These are phyloP conservation scores for Cacatua alba DNA, from an alignment of 2,113 vertebrate genomes.

Conservation along the genomic window DNA sequence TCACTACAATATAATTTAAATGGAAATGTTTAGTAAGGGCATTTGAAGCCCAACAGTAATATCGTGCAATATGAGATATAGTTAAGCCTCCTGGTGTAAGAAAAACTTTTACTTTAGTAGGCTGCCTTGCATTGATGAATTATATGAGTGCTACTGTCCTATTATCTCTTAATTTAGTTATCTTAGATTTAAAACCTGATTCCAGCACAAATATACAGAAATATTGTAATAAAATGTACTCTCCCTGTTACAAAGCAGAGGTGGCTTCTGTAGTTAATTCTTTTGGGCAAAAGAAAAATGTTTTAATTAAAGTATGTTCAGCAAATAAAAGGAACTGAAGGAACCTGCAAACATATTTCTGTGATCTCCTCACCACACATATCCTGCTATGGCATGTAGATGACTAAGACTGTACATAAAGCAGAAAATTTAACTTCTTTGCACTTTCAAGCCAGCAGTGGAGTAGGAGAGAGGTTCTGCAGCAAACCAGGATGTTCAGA, in stretches of 20 bases:
- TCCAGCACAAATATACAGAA: background rate
- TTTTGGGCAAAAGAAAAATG: background rate
- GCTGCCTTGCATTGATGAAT: background rate
- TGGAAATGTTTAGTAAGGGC: background rate
- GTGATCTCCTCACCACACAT: background rate
- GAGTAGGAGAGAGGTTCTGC: background rate
- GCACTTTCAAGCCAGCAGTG: background rate
- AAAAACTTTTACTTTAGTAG: background rate
- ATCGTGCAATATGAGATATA: background rate
- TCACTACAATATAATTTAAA: background rate
- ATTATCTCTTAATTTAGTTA: background rate
- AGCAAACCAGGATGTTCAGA: background rate
- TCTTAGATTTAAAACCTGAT: background rate
- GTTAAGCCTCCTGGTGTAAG: background rate
- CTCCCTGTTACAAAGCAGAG: background rate
- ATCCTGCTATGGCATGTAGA: background rate
- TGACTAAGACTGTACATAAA: background rate
- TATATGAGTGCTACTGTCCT: background rate
- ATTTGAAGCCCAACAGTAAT: background rate
- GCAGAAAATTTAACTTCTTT: background rate
- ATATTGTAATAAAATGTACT: background rate
- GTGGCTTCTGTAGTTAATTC: background rate
- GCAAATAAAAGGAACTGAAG: background rate
- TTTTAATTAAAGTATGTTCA: background rate
- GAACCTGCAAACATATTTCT: background rate